phyloP scores from a whole-genome alignment of 1,140 invertebrate genomes.

The Pseudomyrmex pallidus region DNA sequence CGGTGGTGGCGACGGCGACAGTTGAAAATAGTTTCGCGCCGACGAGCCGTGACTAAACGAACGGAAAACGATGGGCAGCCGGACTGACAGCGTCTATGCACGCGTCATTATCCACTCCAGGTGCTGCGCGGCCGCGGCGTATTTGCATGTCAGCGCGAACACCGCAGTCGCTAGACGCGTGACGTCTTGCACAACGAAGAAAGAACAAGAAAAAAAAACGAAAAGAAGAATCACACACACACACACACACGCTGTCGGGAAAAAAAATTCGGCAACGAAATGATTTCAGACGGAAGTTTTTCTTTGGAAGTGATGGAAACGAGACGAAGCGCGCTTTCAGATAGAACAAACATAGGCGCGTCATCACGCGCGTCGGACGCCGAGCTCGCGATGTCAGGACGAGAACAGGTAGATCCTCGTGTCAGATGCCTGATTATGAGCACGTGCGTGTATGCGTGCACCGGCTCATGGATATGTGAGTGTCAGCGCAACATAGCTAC shows the following conservation, averaged over 20 bases:
- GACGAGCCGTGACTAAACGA: slow-evolving; percentile 69
- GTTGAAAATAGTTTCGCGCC: slow-evolving; percentile 63
- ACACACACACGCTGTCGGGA: background rate
- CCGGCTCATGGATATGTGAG: background rate
- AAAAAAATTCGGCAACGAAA: background rate
- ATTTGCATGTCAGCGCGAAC: slow-evolving; percentile 61
- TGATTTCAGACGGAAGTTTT: background rate
- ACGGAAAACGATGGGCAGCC: slow-evolving; percentile 62
- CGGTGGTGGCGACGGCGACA: slow-evolving; percentile 44
- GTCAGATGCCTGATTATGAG: slow-evolving; percentile 23
- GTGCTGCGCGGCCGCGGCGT: slow-evolving; percentile 38
- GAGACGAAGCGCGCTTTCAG: slow-evolving; percentile 13
- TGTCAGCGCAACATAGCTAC: background rate
- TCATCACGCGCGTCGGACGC: slow-evolving; percentile 46
- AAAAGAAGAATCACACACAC: background rate
- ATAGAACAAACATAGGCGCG: slow-evolving; percentile 53
- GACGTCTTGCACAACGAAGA: slow-evolving; percentile 35
- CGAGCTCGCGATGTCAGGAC: slow-evolving; percentile 45
- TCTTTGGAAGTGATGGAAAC: slow-evolving; percentile 47
- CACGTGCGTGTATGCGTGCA: background rate
- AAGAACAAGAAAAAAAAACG: background rate
- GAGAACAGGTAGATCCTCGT: slow-evolving; percentile 35
- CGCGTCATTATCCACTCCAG: slow-evolving; percentile 61
- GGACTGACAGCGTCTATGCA: slow-evolving; percentile 68
- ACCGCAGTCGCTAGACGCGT: slow-evolving; percentile 47